Conservation (phyloP, 2,113 vertebrate genomes). For the Thunnus maccoyii region DNA sequence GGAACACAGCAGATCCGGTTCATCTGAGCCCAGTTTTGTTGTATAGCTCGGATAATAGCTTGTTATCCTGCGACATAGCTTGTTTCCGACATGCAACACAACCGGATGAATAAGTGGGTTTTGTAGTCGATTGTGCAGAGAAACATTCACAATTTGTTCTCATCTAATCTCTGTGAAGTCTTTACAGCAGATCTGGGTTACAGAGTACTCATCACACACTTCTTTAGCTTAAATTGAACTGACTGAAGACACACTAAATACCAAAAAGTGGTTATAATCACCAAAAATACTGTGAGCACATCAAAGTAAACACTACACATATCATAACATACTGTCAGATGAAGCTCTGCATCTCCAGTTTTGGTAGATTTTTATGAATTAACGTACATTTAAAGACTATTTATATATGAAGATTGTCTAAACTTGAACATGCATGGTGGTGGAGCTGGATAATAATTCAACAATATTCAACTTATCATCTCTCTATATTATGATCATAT, state of each 20-base stretch:
- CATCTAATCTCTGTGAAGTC: not conserved
- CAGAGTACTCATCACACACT: too few relatives aligned
- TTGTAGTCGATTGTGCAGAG: not conserved
- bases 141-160: not conserved
- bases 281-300: too few relatives aligned
- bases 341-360: not conserved
- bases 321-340: too few relatives aligned
- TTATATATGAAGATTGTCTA: not conserved
- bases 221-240: too few relatives aligned
- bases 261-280: too few relatives aligned
- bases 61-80: not conserved
- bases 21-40: constrained; percentile 22
- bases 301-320: too few relatives aligned
- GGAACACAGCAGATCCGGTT: constrained; percentile 7
- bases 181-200: constrained; percentile 8
- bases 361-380: not conserved
- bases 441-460: not conserved
- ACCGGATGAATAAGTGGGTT: not conserved
- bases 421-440: not conserved
- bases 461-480: not conserved
- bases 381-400: too few relatives aligned
- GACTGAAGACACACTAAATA: too few relatives aligned
- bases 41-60: not conserved
- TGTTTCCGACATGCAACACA: not conserved
- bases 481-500: not conserved